phyloP scores from a whole-genome alignment of 2,888 invertebrate genomes.

The Nemoura dubitans region DNA sequence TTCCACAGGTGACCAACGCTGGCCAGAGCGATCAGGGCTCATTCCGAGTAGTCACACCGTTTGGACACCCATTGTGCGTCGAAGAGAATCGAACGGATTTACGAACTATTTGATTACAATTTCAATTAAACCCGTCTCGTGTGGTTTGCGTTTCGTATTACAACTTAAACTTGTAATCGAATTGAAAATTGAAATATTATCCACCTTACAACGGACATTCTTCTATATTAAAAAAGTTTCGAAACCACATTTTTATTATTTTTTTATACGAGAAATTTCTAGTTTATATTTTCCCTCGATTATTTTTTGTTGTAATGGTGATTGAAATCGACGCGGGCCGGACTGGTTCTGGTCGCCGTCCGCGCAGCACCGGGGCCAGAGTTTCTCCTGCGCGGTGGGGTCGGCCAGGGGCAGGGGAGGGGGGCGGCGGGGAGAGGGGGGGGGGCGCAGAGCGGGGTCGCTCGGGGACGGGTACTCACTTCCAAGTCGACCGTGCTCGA shows the following conservation, averaged over 20 bases:
- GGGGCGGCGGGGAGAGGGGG: slow-evolving; percentile 30
- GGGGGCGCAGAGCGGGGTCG: slow-evolving; percentile 23
- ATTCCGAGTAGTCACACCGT: neutral
- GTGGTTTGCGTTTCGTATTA: slow-evolving; percentile 16
- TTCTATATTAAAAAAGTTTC: slow-evolving; percentile 12
- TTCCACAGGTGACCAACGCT: neutral
- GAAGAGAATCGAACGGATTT: slow-evolving; percentile 2
- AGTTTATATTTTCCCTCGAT: slow-evolving; percentile 54
- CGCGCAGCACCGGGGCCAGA: slow-evolving; percentile 57
- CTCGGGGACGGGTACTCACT: slow-evolving; percentile 20
- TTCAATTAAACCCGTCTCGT: slow-evolving; percentile 32
- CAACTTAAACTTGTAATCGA: slow-evolving; percentile 27
- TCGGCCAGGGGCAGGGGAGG: slow-evolving; percentile 47
- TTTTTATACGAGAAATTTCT: slow-evolving; percentile 37
- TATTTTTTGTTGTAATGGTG: slow-evolving; percentile 63
- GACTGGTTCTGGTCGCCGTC: slow-evolving; percentile 54
- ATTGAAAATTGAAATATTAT: slow-evolving; percentile 23
- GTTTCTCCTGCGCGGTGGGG: slow-evolving; percentile 40
- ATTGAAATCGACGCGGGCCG: slow-evolving; percentile 64
- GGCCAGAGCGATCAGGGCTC: neutral
- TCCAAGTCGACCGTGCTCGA: slow-evolving; percentile 29
- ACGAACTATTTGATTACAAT: slow-evolving; percentile 20
- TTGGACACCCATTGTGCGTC: slow-evolving; percentile 1
- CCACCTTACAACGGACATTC: slow-evolving; percentile 7
- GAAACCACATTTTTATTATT: slow-evolving; percentile 8